Evolutionary conservation across 2,888 invertebrate genomes (phyloP).

Genomic region (Euzophera pinguis): DNA sequence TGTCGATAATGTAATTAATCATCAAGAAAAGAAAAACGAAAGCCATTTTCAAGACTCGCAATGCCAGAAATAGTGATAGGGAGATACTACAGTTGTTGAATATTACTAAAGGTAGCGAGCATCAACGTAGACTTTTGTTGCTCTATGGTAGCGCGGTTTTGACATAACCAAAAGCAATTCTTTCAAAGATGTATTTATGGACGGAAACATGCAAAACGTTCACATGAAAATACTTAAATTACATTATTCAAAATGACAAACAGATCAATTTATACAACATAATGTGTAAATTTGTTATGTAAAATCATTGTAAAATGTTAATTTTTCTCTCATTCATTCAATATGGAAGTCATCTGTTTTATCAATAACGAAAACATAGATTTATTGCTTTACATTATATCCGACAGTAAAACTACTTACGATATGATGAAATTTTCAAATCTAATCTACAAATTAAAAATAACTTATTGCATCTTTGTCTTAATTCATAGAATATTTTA

Average conservation of each 20-base stretch:
- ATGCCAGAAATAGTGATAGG: too few species aligned
- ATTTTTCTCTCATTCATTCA: neutral
- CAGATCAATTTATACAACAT: neutral
- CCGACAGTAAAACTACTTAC: slow-evolving; percentile 15
- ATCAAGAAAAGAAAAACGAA: too few species aligned
- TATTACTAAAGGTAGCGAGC: too few species aligned
- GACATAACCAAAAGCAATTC: too few species aligned
- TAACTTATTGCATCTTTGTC: slow-evolving; percentile 29
- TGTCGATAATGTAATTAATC: too few species aligned
- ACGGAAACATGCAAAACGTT: slow-evolving; percentile 21
- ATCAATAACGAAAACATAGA: neutral
- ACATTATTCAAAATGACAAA: slow-evolving; percentile 11
- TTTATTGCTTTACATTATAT: slow-evolving; percentile 21
- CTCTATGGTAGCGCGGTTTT: too few species aligned
- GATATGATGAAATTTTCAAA: slow-evolving; percentile 17
- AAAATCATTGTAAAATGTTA: neutral
- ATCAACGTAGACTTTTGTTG: too few species aligned
- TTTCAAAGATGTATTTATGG: slow-evolving; percentile 13
- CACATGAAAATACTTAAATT: too few species aligned
- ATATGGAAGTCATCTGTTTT: neutral
- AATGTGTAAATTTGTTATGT: slow-evolving; percentile 16
- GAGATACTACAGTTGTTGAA: too few species aligned
- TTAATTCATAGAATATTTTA: slow-evolving; percentile 23
- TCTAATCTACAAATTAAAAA: slow-evolving; percentile 26
- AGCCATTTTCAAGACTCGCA: too few species aligned